These are phyloP conservation scores for Diprion similis DNA, from an alignment of 1,140 invertebrate genomes.

Conservation along the genomic window DNA sequence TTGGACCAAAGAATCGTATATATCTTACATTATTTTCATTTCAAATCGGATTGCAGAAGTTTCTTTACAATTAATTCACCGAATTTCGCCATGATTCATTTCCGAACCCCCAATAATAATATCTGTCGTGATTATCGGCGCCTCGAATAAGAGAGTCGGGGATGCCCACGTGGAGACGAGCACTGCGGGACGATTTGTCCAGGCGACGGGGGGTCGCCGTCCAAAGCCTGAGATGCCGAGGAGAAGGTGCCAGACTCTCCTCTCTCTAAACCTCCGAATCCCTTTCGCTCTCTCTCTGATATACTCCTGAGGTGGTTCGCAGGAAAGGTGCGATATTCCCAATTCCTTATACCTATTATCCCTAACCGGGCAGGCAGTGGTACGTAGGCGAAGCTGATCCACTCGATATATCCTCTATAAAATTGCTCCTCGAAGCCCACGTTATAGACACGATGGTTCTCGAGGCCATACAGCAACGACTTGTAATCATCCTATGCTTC, in stretches of 20 bases:
- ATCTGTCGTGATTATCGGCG: background rate
- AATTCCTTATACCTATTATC: background rate
- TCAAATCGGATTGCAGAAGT: background rate
- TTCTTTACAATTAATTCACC: background rate
- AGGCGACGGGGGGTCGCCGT: background rate
- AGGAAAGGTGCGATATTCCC: constrained; percentile 1
- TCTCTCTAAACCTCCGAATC: background rate
- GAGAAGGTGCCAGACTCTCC: background rate
- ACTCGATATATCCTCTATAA: background rate
- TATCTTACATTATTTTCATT: background rate
- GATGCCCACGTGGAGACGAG: background rate
- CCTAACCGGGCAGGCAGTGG: no score
- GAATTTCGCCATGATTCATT: background rate
- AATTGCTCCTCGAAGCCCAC: constrained; percentile 2
- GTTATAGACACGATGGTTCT: background rate
- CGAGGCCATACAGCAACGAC: background rate
- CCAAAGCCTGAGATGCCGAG: background rate
- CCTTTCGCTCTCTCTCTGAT: background rate
- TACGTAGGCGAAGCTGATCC: background rate
- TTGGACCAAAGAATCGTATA: background rate
- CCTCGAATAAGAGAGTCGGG: background rate
- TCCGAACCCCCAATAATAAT: background rate
- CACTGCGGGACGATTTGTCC: background rate
- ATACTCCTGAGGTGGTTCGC: background rate
- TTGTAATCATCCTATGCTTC: constrained; percentile 1